Base-by-base conservation (phyloP, 2,797 vertebrate species). In the Poecilia velifera region DNA sequence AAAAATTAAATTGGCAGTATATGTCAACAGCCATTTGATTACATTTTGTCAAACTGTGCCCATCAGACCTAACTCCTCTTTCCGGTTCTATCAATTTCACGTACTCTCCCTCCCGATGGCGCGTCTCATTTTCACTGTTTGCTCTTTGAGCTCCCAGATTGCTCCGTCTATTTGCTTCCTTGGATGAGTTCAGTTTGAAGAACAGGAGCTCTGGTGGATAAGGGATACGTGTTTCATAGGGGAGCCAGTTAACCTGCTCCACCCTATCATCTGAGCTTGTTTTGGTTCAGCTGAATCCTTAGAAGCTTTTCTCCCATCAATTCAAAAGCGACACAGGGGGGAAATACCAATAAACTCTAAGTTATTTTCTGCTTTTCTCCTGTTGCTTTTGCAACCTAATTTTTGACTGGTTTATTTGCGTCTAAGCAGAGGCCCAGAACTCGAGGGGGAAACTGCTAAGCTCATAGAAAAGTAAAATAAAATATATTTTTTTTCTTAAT, bases 171-270 rank as follows among this genome's bases (percentile, higher is more conserved):
- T 93, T 93, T 91, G 82, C 84, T 88, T 70, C 82, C 57, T 74
- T 76, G 84, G 80, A 82, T 89, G 86, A 81, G 88, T 84, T 85
- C 76, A 43, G 57, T 76, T 80, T 77, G 71, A 74, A 77, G 57
- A 46, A 41, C 3, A 6, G 43, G 25, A 16, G 81, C 72, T 81
- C 70, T 86, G 87, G 86, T 72, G 34, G 79, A 81, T 16, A 46
- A 59, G 66, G 41, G 20, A n/a, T 51, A 46, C 72, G 72, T 68
- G 53, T 78, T 62, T 82, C 55, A 36, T 75, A 34, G 53, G 78
- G 83, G 82, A 88, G 74, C 90, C 92, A 68, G 86, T 91, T 92
- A 93, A 92, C 89, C 91, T 79, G 73, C 68, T 36, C 80, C 62
- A 51, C 78, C 83, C 83, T 25, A 8, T 72, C 82, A 78, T 84